Conservation (phyloP, 2,797 vertebrate genomes). For the Taenioides sp. region DNA sequence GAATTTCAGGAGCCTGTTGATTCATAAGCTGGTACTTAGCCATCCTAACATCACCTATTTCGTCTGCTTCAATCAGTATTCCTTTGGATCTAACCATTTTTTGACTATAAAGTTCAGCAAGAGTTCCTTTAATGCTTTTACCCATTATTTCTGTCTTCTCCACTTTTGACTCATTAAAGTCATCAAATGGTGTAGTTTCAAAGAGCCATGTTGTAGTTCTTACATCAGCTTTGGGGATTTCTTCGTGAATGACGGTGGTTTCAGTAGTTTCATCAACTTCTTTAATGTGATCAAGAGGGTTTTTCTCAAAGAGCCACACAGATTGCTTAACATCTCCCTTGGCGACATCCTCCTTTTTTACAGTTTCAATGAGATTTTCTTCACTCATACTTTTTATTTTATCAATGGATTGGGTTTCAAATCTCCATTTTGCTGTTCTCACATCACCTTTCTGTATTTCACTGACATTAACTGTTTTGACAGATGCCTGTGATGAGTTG, state of each 20-base stretch:
- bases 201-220: slow-evolving; percentile 91
- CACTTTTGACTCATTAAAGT: slow-evolving; percentile 83
- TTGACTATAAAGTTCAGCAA: slow-evolving; percentile 86
- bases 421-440: slow-evolving; percentile 89
- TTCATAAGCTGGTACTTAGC: slow-evolving; percentile 93
- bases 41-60: slow-evolving; percentile 91
- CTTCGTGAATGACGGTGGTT: slow-evolving; percentile 65
- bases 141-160: slow-evolving; percentile 87
- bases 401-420: slow-evolving; percentile 89
- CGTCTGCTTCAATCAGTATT: slow-evolving; percentile 88
- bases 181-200: slow-evolving; percentile 89
- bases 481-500: slow-evolving; percentile 59
- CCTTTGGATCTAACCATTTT: slow-evolving; percentile 87
- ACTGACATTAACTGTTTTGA: slow-evolving; percentile 87
- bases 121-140: slow-evolving; percentile 89
- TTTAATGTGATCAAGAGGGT: slow-evolving; percentile 85
- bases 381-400: slow-evolving; percentile 85
- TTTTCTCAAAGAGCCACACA: slow-evolving; percentile 93
- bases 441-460: slow-evolving; percentile 91
- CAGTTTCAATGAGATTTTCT: slow-evolving; percentile 82
- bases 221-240: slow-evolving; percentile 87
- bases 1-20: slow-evolving; percentile 85
- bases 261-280: slow-evolving; percentile 74
- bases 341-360: slow-evolving; percentile 83
- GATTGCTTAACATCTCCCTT: slow-evolving; percentile 89